Conservation (phyloP, 2,797 vertebrate species). For the Mus caroli region DNA sequence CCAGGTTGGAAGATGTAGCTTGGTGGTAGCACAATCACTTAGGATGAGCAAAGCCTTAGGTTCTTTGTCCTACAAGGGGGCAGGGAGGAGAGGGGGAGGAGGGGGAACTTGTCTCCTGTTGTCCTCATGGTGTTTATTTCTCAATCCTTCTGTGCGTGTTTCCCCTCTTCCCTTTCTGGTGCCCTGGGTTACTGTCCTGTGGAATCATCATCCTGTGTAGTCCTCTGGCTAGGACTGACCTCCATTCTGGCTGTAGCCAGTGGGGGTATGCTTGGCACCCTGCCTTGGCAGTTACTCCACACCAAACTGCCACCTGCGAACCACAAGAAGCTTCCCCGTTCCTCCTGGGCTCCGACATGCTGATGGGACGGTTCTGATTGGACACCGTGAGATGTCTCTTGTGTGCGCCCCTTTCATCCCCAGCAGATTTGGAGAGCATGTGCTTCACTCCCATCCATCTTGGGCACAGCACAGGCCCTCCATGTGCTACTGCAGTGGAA, state of each 20-base stretch:
- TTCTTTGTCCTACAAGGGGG: not conserved
- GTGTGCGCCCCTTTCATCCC: not conserved
- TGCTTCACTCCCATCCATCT: not conserved
- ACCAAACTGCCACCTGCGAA: not conserved
- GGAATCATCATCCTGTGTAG: not conserved
- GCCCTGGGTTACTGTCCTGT: not conserved
- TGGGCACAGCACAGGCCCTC: not conserved
- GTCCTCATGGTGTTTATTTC: not conserved
- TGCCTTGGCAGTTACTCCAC: not conserved
- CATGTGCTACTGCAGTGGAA: not conserved
- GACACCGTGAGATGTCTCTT: not conserved
- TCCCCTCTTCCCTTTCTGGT: not conserved
- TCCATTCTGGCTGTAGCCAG: not conserved
- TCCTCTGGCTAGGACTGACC: not conserved
- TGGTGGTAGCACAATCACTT: not conserved
- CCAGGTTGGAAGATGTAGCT: not conserved
- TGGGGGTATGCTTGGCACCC: not conserved
- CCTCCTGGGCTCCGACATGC: not conserved
- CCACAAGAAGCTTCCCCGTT: not conserved
- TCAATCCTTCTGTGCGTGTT: not conserved
- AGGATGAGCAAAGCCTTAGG: not conserved
- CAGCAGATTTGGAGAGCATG: accelerated
- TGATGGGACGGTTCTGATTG: not conserved
- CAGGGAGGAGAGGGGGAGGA: not conserved
- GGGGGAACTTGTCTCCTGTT: not conserved